phyloP scores from a whole-genome alignment of 1,140 invertebrate genomes.

The Lordiphosa clarofinis region DNA sequence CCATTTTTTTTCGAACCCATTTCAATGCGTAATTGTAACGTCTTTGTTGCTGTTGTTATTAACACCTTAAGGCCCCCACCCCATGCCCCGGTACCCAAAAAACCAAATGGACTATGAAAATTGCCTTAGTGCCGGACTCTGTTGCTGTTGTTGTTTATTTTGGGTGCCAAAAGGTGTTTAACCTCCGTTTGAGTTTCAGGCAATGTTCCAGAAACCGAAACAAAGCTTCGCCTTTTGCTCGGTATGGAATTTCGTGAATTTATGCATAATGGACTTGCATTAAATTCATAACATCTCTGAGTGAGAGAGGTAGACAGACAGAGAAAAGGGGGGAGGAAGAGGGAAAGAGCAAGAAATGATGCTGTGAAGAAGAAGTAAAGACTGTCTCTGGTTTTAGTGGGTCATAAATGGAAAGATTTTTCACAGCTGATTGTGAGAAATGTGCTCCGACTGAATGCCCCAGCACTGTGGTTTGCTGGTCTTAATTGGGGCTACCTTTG shows the following conservation, averaged over 20 bases:
- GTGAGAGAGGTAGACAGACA: no score
- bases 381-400: constrained; percentile 60
- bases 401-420: constrained; percentile 74
- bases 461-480: constrained; percentile 43
- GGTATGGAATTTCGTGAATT: constrained; percentile 69
- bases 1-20: constrained; percentile 53
- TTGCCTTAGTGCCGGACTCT: constrained; percentile 6
- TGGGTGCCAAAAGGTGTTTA: constrained; percentile 58
- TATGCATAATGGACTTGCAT: constrained; percentile 74
- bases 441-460: constrained; percentile 47
- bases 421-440: constrained; percentile 77
- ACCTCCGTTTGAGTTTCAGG: constrained; percentile 28
- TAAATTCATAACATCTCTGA: constrained; percentile 69
- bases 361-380: constrained; percentile 48
- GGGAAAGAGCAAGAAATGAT: constrained; percentile 16
- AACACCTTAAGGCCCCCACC: constrained; percentile 47
- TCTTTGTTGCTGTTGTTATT: constrained; percentile 71
- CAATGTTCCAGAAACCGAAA: constrained; percentile 41
- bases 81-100: background rate
- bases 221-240: constrained; percentile 48
- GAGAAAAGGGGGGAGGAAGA: background rate
- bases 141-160: background rate
- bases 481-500: constrained; percentile 7
- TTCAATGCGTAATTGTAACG: constrained; percentile 77
- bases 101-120: constrained; percentile 72